A percentile compares a stretch with the other conserved stretches of the same genome.
Evolutionary conservation across 2,888 invertebrate genomes (phyloP).

Genomic region (Cylloceria caligata): DNA sequence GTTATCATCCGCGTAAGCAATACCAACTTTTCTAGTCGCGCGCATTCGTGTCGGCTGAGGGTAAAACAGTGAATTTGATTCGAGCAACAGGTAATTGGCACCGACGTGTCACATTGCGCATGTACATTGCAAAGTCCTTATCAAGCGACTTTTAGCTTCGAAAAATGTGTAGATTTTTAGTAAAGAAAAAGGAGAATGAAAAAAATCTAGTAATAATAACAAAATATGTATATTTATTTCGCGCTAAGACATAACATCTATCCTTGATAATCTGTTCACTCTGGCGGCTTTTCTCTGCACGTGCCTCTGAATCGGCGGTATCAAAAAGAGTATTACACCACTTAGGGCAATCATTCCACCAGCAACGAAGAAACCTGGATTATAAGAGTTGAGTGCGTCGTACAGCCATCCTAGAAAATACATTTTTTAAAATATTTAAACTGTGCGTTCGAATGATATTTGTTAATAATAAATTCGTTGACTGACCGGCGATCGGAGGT

Average conservation of each 20-base stretch:
- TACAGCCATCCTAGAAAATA: slow-evolving; percentile 91
- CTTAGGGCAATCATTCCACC: slow-evolving; percentile 94
- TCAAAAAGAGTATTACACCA: slow-evolving; percentile 94
- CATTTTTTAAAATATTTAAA: not conserved
- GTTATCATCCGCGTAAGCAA: too few relatives aligned
- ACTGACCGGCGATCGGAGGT: slow-evolving; percentile 95
- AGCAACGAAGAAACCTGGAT: slow-evolving; percentile 95
- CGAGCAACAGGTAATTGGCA: not conserved
- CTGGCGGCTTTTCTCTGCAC: slow-evolving; percentile 73
- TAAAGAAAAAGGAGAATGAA: too few relatives aligned
- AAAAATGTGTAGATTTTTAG: not conserved
- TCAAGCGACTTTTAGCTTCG: too few relatives aligned
- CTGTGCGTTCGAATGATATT: not conserved
- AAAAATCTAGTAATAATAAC: slow-evolving; percentile 25
- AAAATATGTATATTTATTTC: slow-evolving; percentile 62
- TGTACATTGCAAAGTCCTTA: too few relatives aligned
- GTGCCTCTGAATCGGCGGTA: slow-evolving; percentile 89
- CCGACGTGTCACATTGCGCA: too few relatives aligned
- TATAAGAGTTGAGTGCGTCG: slow-evolving; percentile 91
- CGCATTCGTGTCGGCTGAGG: not conserved
- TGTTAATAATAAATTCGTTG: not conserved
- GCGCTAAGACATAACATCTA: slow-evolving; percentile 63
- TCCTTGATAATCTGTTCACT: slow-evolving; percentile 62
- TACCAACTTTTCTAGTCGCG: too few relatives aligned
- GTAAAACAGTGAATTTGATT: not conserved